Conservation (phyloP, 2,113 vertebrate species). For the Castor canadensis region DNA sequence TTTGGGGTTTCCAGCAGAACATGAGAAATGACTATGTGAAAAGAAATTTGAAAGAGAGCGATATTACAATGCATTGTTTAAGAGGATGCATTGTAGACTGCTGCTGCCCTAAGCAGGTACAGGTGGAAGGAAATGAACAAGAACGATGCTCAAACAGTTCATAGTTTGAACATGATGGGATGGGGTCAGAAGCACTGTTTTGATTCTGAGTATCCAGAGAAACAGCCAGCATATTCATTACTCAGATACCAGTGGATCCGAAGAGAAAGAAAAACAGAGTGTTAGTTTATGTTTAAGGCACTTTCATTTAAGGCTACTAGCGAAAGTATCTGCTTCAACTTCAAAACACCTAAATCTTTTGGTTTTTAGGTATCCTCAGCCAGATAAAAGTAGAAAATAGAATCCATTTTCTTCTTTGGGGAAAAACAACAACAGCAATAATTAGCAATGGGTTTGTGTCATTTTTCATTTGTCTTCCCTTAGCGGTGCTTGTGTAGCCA, state of each 20-base stretch:
- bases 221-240: slow-evolving; percentile 76
- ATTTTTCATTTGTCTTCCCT: neutral
- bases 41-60: slow-evolving; percentile 79
- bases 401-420: slow-evolving; percentile 45
- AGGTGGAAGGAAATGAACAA: slow-evolving; percentile 77
- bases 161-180: slow-evolving; percentile 78
- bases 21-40: slow-evolving; percentile 91
- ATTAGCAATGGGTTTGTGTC: neutral
- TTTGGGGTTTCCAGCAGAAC: slow-evolving; percentile 89
- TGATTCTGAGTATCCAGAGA: slow-evolving; percentile 78
- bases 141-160: slow-evolving; percentile 71
- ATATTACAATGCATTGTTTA: slow-evolving; percentile 85
- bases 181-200: slow-evolving; percentile 74
- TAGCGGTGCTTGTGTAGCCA: neutral
- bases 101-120: slow-evolving; percentile 61
- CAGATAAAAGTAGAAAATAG: slow-evolving; percentile 52
- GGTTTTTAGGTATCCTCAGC: slow-evolving; percentile 62
- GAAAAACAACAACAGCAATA: neutral
- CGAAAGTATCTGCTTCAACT: slow-evolving; percentile 58
- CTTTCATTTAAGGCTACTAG: slow-evolving; percentile 37
- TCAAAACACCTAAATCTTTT: slow-evolving; percentile 68
- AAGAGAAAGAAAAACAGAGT: slow-evolving; percentile 79
- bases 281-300: slow-evolving; percentile 75
- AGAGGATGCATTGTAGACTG: slow-evolving; percentile 86
- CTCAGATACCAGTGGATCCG: slow-evolving; percentile 81